phyloP scores from a whole-genome alignment of 2,888 invertebrate species.

The Sesamia inferens region DNA sequence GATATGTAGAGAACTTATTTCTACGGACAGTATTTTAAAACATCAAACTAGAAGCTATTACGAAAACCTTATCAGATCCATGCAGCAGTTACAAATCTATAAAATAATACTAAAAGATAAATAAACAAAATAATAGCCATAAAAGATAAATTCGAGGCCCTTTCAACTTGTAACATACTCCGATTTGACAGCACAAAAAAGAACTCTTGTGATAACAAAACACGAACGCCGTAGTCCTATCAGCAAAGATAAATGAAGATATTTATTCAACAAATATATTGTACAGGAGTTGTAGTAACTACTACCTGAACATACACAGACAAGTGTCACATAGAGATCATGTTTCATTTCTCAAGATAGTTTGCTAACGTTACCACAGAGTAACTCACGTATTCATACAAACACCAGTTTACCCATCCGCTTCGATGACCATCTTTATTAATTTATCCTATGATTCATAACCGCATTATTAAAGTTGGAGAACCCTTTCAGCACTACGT shows the following conservation, averaged over 20 bases:
- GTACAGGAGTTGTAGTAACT: conserved; percentile 1
- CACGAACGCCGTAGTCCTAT: background rate
- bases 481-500: background rate
- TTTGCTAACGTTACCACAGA: conserved; percentile 42
- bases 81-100: background rate
- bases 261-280: conserved; percentile 7
- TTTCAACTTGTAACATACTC: background rate
- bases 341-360: conserved; percentile 53
- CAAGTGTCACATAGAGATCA: conserved; percentile 32
- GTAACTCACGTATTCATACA: conserved; percentile 23
- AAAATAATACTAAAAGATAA: no score
- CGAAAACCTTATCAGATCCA: background rate
- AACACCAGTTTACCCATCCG: background rate
- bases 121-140: background rate
- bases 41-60: background rate
- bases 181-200: background rate
- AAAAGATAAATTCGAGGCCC: background rate
- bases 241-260: background rate
- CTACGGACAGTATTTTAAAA: background rate
- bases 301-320: conserved; percentile 24
- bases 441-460: conserved; percentile 1
- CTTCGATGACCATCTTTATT: conserved; percentile 16
- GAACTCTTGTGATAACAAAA: background rate
- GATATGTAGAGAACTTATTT: background rate
- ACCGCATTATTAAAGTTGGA: background rate